phyloP scores from a whole-genome alignment of 2,113 vertebrate genomes.

The Neoarius graeffei region DNA sequence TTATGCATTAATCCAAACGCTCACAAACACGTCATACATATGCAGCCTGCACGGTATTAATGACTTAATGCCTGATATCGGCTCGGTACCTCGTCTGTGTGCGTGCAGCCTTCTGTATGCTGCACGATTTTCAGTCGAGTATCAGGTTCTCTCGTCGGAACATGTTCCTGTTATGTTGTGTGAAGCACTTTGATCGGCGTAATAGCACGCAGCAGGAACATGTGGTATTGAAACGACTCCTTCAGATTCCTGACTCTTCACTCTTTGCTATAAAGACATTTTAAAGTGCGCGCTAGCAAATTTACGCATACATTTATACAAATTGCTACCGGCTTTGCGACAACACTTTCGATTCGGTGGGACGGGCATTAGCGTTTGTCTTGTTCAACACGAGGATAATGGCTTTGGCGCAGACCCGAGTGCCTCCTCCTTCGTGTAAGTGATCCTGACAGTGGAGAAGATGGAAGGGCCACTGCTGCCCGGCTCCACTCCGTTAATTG shows the following conservation, averaged over 20 bases:
- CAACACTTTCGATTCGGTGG: slow-evolving; percentile 49
- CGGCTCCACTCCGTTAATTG: slow-evolving; percentile 39
- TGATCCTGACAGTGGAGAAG: slow-evolving; percentile 50
- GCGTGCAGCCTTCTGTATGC: neutral
- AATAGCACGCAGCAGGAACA: neutral
- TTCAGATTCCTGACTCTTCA: neutral
- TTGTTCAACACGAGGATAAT: slow-evolving; percentile 57
- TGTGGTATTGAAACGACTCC: neutral
- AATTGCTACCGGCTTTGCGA: slow-evolving; percentile 41
- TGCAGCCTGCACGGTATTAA: neutral
- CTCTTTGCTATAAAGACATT: slow-evolving; percentile 44
- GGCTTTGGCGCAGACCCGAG: slow-evolving; percentile 39
- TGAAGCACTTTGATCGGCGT: neutral
- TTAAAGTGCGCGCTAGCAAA: slow-evolving; percentile 26
- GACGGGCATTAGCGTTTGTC: slow-evolving; percentile 54
- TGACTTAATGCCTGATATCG: neutral
- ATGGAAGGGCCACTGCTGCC: slow-evolving; percentile 43
- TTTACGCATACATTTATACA: slow-evolving; percentile 49
- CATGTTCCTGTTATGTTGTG: neutral
- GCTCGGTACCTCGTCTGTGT: neutral
- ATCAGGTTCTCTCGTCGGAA: neutral
- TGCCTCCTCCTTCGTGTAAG: slow-evolving; percentile 45
- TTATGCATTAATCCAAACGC: neutral
- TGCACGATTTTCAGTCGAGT: neutral
- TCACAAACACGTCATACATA: neutral